These are phyloP conservation scores for Apodemus speciosus DNA, from an alignment of 2,113 vertebrate species.

Conservation along the genomic window DNA sequence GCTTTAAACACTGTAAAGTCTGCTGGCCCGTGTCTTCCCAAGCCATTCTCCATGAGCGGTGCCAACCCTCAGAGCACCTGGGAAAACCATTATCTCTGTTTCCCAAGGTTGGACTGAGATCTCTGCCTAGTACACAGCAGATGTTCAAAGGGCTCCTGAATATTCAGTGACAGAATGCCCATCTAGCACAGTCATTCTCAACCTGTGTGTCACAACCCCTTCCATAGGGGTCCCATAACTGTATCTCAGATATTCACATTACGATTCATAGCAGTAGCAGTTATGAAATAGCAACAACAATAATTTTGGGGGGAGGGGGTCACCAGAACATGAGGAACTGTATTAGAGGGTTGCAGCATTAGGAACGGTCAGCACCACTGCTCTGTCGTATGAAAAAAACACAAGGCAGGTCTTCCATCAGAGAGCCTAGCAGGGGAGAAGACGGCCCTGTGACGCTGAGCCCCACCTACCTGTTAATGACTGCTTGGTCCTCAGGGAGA, in stretches of 20 bases:
- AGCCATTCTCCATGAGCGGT: not conserved
- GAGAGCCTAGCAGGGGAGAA: not conserved
- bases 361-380: not conserved
- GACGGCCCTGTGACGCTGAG: not conserved
- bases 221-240: not conserved
- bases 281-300: not conserved
- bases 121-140: not conserved
- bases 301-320: not conserved
- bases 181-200: not conserved
- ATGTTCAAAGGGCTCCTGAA: not conserved
- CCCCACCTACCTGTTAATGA: constrained; percentile 93
- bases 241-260: not conserved
- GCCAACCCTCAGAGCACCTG: not conserved
- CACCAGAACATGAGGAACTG: not conserved
- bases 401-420: not conserved
- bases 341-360: not conserved
- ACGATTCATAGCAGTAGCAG: not conserved
- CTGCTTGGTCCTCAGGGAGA: constrained; percentile 88
- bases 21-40: not conserved
- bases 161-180: not conserved
- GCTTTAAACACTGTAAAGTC: not conserved
- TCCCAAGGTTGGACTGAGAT: not conserved
- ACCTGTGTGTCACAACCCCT: not conserved
- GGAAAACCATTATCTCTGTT: not conserved
- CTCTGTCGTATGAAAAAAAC: not conserved